These are phyloP conservation scores for Tenodera sinensis DNA, from an alignment of 2,888 invertebrate species.

Conservation along the genomic window DNA sequence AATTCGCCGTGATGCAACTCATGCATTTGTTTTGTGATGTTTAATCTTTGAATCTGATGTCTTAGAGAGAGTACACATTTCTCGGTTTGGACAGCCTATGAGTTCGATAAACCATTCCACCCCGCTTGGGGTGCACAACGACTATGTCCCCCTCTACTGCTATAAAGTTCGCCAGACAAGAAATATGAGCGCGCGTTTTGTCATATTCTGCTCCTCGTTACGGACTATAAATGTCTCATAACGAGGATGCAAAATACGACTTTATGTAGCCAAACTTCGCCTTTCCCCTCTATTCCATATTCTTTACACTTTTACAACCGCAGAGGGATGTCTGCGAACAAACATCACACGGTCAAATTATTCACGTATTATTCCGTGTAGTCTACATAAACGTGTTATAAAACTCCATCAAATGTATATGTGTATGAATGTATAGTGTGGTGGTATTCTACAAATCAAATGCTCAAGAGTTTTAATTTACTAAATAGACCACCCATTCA, in stretches of 20 bases:
- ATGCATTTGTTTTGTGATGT: too few relatives aligned
- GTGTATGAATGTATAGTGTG: too few relatives aligned
- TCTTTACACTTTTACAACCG: not conserved
- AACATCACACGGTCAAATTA: not conserved
- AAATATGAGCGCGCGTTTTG: slow-evolving; percentile 21
- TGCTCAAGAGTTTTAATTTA: too few relatives aligned
- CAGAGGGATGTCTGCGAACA: not conserved
- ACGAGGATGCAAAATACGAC: slow-evolving; percentile 8
- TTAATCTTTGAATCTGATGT: too few relatives aligned
- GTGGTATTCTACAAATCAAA: too few relatives aligned
- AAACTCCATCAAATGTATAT: too few relatives aligned
- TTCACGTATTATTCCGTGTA: not conserved
- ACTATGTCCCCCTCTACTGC: not conserved
- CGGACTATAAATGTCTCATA: slow-evolving; percentile 23
- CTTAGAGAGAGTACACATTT: not conserved
- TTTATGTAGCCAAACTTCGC: not conserved
- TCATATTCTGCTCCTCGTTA: slow-evolving; percentile 23
- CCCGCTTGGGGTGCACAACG: not conserved
- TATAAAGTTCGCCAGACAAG: slow-evolving; percentile 18
- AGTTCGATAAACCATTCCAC: not conserved
- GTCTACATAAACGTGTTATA: too few relatives aligned
- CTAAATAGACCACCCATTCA: too few relatives aligned
- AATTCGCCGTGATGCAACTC: too few relatives aligned
- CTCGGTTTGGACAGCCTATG: not conserved
- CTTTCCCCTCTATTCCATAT: not conserved